Percentiles rank a stretch among this genome's conserved stretches.
Conservation (phyloP, 2,888 invertebrate genomes). For the Hermaeophaga mercurialis region DNA sequence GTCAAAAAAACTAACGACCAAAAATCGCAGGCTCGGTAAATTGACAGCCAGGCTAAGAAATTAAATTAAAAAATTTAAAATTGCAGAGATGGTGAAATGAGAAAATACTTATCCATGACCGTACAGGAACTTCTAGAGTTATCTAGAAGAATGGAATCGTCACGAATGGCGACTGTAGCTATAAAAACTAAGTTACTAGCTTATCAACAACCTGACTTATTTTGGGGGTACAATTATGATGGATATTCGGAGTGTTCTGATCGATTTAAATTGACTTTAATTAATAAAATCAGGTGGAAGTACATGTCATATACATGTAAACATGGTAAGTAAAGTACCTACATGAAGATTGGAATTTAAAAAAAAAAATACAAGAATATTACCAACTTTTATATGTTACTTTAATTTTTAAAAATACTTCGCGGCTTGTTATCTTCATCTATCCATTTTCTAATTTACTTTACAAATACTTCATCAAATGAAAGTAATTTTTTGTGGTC, state of each 20-base stretch:
- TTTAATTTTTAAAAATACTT: too few relatives aligned
- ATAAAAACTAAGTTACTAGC: conserved; percentile 65
- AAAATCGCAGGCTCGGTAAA: too few relatives aligned
- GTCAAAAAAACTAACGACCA: too few relatives aligned
- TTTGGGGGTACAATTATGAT: conserved; percentile 66
- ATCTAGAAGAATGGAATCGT: background rate
- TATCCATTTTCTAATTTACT: too few relatives aligned
- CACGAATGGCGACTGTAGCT: background rate
- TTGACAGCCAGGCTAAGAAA: too few relatives aligned
- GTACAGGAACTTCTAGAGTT: background rate
- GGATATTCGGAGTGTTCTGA: conserved; percentile 50
- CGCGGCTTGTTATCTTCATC: too few relatives aligned
- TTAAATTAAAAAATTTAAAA: conserved; percentile 1
- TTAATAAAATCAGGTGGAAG: conserved; percentile 49
- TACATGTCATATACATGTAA: conserved; percentile 58
- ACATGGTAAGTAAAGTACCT: conserved; percentile 39
- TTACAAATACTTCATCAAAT: too few relatives aligned
- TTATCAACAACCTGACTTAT: conserved; percentile 69
- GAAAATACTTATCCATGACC: background rate
- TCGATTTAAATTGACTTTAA: conserved; percentile 49
- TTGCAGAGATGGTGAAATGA: conserved; percentile 5
- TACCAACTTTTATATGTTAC: too few relatives aligned
- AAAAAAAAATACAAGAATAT: too few relatives aligned
- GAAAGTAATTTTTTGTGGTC: too few relatives aligned
- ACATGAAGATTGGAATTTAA: too few relatives aligned